Evolutionary conservation across 2,797 vertebrate species (phyloP).

Genomic region (Pantherophis vulpinus): DNA sequence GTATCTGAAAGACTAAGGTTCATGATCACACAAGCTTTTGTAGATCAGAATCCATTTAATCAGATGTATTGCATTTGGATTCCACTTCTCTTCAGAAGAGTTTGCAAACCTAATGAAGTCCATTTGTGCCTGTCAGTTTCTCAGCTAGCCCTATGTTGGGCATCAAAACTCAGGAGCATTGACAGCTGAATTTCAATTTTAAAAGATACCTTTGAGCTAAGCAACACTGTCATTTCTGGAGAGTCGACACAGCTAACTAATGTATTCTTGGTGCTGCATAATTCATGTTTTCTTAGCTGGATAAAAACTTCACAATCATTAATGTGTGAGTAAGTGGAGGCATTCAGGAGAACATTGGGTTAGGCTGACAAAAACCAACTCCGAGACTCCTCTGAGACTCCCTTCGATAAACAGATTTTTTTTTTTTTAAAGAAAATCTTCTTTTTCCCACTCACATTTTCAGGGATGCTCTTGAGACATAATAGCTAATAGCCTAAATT

Average conservation of each 20-base stretch:
- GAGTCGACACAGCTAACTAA: background rate
- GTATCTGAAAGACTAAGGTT: background rate
- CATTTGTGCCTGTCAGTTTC: background rate
- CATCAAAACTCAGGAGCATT: constrained; percentile 3
- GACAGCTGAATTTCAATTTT: background rate
- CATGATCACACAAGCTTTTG: background rate
- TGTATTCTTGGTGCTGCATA: constrained; percentile 23
- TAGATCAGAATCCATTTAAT: background rate
- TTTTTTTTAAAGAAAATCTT: background rate
- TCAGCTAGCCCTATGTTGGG: constrained; percentile 4
- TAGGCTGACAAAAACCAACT: constrained; percentile 29
- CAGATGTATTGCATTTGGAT: background rate
- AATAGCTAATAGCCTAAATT: background rate
- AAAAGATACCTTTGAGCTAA: background rate
- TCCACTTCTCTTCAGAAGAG: background rate
- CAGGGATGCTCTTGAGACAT: constrained; percentile 18
- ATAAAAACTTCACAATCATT: constrained; percentile 43
- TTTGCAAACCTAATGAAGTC: background rate
- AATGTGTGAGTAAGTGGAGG: background rate
- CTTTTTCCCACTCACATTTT: background rate
- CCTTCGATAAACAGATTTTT: constrained; percentile 19
- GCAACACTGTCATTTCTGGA: background rate
- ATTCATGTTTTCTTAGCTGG: constrained; percentile 39
- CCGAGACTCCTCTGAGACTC: background rate
- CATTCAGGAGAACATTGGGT: constrained; percentile 29